phyloP scores from a whole-genome alignment of 2,113 vertebrate species.

The Atrichornis clamosus region DNA sequence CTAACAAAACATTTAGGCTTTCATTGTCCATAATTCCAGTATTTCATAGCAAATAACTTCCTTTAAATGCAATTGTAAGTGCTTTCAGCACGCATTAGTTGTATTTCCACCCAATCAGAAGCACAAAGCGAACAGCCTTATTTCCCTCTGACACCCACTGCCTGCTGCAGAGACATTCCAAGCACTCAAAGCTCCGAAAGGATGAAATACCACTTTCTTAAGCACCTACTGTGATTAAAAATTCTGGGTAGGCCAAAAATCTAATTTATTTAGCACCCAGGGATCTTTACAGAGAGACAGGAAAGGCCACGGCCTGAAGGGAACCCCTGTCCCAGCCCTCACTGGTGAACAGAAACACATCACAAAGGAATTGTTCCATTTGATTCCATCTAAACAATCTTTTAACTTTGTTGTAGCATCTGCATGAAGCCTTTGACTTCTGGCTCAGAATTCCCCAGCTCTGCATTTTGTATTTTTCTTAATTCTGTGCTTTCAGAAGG shows the following conservation, averaged over 20 bases:
- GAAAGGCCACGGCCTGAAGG: background rate
- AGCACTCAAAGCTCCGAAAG: background rate
- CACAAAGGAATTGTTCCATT: background rate
- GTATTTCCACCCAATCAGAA: background rate
- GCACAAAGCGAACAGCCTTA: background rate
- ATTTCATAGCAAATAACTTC: background rate
- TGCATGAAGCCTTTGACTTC: background rate
- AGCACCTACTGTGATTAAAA: background rate
- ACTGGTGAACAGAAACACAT: background rate
- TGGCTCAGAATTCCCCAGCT: background rate
- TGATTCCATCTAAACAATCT: background rate
- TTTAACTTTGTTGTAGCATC: background rate
- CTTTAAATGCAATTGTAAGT: background rate
- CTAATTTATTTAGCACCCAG: background rate
- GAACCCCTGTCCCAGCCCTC: background rate
- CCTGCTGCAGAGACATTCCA: background rate
- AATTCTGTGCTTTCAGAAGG: background rate
- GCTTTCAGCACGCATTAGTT: background rate
- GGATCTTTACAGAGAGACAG: background rate
- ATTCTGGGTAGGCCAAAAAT: background rate
- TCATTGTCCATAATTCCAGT: background rate
- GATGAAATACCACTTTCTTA: background rate
- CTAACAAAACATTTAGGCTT: background rate
- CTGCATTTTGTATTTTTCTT: background rate
- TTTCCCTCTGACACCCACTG: background rate